Evolutionary conservation across 2,113 vertebrate species (phyloP).

Genomic region (Ammodytes dubius): DNA sequence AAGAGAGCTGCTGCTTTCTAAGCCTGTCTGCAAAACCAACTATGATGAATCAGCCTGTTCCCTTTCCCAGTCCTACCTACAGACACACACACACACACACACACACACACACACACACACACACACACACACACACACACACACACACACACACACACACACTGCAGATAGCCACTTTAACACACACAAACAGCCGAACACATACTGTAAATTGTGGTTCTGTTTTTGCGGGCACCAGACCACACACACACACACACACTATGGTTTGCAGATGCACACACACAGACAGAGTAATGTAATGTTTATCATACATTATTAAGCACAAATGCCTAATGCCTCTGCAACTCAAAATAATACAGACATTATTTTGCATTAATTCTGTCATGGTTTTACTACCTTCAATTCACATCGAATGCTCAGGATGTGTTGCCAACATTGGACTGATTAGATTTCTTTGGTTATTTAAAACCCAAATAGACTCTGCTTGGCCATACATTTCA

Average conservation of each 20-base stretch:
- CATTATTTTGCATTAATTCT: background rate
- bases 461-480: background rate
- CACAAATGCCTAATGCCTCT: background rate
- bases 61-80: constrained; percentile 1
- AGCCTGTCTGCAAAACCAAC: constrained; percentile 59
- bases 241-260: background rate
- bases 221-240: background rate
- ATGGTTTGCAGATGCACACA: background rate
- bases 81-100: constrained; percentile 20
- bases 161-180: background rate
- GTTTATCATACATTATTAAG: constrained; percentile 2
- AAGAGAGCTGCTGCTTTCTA: constrained; percentile 54
- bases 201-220: background rate
- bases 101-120: constrained; percentile 6
- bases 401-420: background rate
- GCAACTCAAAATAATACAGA: background rate
- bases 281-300: constrained; percentile 1
- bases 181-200: too few relatives aligned
- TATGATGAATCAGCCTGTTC: constrained; percentile 63
- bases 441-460: constrained; percentile 7
- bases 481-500: background rate
- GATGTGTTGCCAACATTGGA: background rate
- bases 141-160: background rate
- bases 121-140: constrained; percentile 5
- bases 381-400: background rate